These are phyloP conservation scores for Brienomyrus brachyistius DNA, from an alignment of 2,113 vertebrate species.

Conservation along the genomic window DNA sequence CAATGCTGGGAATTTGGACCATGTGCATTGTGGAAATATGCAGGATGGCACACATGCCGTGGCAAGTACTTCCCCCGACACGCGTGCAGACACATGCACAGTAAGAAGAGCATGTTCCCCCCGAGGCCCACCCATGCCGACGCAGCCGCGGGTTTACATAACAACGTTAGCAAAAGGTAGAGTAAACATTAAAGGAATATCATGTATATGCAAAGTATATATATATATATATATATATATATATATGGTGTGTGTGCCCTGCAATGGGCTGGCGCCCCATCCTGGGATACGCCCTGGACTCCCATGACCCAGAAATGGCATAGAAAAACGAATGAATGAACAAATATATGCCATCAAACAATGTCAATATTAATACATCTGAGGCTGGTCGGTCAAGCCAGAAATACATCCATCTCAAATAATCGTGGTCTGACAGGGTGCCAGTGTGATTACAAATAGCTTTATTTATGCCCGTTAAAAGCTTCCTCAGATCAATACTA, in stretches of 20 bases:
- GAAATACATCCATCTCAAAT: background rate
- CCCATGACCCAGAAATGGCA: background rate
- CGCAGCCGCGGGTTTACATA: background rate
- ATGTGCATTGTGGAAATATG: constrained; percentile 50
- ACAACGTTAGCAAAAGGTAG: background rate
- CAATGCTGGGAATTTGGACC: constrained; percentile 49
- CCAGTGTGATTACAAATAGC: background rate
- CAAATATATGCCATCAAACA: background rate
- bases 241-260: background rate
- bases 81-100: constrained; percentile 6
- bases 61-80: constrained; percentile 5
- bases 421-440: background rate
- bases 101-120: background rate
- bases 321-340: background rate
- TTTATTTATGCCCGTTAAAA: background rate
- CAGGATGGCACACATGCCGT: constrained; percentile 39
- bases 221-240: background rate
- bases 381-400: background rate
- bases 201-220: background rate
- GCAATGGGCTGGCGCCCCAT: background rate
- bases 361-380: background rate
- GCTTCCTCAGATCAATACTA: background rate
- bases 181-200: background rate
- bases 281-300: background rate
- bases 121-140: background rate